phyloP scores from a whole-genome alignment of 2,888 invertebrate genomes.

The Mayetiola destructor region DNA sequence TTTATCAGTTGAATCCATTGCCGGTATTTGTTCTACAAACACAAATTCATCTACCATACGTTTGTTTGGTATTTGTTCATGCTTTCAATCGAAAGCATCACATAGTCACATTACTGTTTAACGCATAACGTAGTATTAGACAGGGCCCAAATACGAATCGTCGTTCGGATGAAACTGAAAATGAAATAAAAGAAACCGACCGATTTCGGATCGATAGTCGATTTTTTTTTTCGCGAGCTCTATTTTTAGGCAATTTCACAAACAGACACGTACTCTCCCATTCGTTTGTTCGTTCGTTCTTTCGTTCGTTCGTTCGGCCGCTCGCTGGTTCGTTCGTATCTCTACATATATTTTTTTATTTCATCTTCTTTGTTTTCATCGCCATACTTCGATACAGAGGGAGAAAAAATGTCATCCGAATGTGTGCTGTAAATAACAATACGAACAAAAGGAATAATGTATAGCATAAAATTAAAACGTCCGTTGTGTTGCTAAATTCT shows the following conservation, averaged over 20 bases:
- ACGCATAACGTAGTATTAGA: too few relatives aligned
- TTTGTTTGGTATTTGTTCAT: too few relatives aligned
- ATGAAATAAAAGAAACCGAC: too few relatives aligned
- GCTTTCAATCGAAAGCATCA: too few relatives aligned
- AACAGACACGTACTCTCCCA: not conserved
- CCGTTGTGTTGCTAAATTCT: too few relatives aligned
- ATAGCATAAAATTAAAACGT: conserved; percentile 3
- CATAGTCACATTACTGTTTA: too few relatives aligned
- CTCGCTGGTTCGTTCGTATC: not conserved
- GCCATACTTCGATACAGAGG: too few relatives aligned
- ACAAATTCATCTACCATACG: too few relatives aligned
- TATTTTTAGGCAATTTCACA: not conserved
- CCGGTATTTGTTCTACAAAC: too few relatives aligned
- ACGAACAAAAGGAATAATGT: not conserved
- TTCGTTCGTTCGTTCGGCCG: not conserved
- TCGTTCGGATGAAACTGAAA: not conserved
- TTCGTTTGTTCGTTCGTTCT: not conserved
- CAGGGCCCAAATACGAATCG: not conserved
- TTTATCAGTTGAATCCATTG: too few relatives aligned
- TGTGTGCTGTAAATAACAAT: not conserved
- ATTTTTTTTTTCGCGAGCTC: not conserved
- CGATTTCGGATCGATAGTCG: not conserved
- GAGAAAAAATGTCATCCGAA: too few relatives aligned
- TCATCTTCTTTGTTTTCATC: too few relatives aligned
- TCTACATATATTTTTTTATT: not conserved